Base-by-base conservation (phyloP, 92 coral and sea anemone species). In the Siderastrea siderea region DNA sequence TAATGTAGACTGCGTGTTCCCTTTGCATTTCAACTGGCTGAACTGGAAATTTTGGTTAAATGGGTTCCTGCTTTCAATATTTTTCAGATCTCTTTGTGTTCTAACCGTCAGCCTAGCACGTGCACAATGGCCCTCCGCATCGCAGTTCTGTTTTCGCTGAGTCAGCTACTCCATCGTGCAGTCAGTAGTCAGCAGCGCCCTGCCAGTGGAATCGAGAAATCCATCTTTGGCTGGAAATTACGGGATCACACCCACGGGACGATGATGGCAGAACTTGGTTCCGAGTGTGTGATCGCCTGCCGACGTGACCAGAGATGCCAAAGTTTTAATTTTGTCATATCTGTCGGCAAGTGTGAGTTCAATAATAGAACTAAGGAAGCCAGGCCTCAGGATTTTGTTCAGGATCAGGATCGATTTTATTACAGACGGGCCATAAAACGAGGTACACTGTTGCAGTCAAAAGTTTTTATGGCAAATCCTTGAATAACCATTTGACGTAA, bases 291-390 rank as follows among this genome's bases (percentile, higher is more conserved):
- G 59, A 10, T 74, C 2, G 59, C 8, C 1, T 74, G 78, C 44
- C 78, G 57, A n/a, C 57, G 12, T 3, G 78, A 74, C 3, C 16
- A 19, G 19, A 78, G 44, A 47, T 78, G 83, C 19, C 83, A 78
- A 16, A 78, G 83, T 50, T 47, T 63, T 9, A 61, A 78, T 78
- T 78, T 48, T 51, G 83, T 78, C 13, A 26, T 50, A 3, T 62
- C 61, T 5, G 6, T 4, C 15, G 44, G 71, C 10, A 11, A 63
- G 8, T 78, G 83, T 6, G 83, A 78, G 17, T 63, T 78, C 7
- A 78, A 63, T 11, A 48, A 78, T 59, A 49, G 83, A 19, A 78
- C 83, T 38, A 78, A 78, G 59, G 83, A 78, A 17, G 83, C 83
- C 17, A 63, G 71, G n/a, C 72, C 83, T 48, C n/a, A 62, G 59